Evolutionary conservation across 1,140 invertebrate species (phyloP).

Genomic region (Conopomorpha cramerella): DNA sequence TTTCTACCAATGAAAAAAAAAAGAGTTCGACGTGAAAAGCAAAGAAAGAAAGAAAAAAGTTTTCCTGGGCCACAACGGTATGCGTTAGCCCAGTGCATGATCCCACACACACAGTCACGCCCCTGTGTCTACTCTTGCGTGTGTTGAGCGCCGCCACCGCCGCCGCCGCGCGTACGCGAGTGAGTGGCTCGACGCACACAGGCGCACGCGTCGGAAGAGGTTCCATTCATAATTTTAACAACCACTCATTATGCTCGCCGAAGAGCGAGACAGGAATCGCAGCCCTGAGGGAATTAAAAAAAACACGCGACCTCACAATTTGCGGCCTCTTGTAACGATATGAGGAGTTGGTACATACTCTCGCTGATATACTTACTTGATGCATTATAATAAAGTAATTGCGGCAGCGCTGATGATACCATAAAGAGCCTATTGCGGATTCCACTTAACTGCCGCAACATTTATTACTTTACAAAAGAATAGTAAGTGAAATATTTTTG

Average conservation of each 20-base stretch:
- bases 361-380: too few relatives aligned
- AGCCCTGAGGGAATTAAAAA: conserved; percentile 14
- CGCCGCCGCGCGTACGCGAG: too few relatives aligned
- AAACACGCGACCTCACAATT: conserved; percentile 11
- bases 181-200: conserved; percentile 16
- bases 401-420: too few relatives aligned
- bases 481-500: too few relatives aligned
- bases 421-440: too few relatives aligned
- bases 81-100: conserved; percentile 4
- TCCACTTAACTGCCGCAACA: too few relatives aligned
- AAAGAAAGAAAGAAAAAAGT: conserved; percentile 2
- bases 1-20: too few relatives aligned
- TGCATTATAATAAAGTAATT: not conserved
- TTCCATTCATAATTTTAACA: conserved; percentile 48
- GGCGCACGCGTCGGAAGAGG: conserved; percentile 19
- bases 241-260: conserved; percentile 33
- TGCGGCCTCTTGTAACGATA: conserved; percentile 13
- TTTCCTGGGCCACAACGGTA: not conserved
- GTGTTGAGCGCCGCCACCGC: conserved; percentile 2
- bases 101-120: not conserved
- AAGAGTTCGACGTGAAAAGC: too few relatives aligned
- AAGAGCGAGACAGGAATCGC: conserved; percentile 15
- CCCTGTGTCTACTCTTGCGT: conserved; percentile 5
- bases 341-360: too few relatives aligned
- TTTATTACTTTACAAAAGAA: too few relatives aligned